These are phyloP conservation scores for Platypus cylindrus DNA, from an alignment of 2,888 invertebrate species.

Conservation along the genomic window DNA sequence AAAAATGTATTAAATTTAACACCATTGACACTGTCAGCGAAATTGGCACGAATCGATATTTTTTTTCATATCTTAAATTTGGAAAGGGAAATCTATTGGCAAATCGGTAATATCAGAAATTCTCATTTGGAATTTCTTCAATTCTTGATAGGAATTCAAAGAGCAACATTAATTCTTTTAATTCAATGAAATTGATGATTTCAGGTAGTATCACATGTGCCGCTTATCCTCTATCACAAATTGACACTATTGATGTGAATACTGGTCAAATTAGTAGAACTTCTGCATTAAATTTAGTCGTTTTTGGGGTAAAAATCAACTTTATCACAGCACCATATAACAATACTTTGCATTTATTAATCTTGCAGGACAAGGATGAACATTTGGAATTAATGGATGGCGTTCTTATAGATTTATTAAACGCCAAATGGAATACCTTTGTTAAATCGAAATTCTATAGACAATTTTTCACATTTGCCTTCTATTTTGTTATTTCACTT, in stretches of 20 bases:
- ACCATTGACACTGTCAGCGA: conserved; percentile 86
- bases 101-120: conserved; percentile 50
- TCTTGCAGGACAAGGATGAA: conserved; percentile 77
- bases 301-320: conserved; percentile 89
- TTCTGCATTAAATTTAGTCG: conserved; percentile 89
- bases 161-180: neutral
- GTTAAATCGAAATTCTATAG: conserved; percentile 89
- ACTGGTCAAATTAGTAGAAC: conserved; percentile 90
- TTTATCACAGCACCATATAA: too few relatives aligned
- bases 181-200: conserved; percentile 13
- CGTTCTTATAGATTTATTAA: conserved; percentile 79
- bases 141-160: neutral
- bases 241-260: conserved; percentile 87
- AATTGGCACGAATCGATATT: conserved; percentile 84
- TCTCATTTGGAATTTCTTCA: neutral
- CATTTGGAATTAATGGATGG: conserved; percentile 94
- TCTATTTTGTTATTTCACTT: conserved; percentile 81
- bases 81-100: conserved; percentile 95
- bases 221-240: conserved; percentile 87
- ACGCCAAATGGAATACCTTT: conserved; percentile 97
- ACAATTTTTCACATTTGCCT: conserved; percentile 80
- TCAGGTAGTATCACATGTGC: conserved; percentile 83
- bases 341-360: conserved; percentile 1
- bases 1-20: conserved; percentile 80
- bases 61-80: conserved; percentile 96